Evolutionary conservation across 2,797 vertebrate genomes (phyloP).

Genomic region (Crocidura indochinensis): DNA sequence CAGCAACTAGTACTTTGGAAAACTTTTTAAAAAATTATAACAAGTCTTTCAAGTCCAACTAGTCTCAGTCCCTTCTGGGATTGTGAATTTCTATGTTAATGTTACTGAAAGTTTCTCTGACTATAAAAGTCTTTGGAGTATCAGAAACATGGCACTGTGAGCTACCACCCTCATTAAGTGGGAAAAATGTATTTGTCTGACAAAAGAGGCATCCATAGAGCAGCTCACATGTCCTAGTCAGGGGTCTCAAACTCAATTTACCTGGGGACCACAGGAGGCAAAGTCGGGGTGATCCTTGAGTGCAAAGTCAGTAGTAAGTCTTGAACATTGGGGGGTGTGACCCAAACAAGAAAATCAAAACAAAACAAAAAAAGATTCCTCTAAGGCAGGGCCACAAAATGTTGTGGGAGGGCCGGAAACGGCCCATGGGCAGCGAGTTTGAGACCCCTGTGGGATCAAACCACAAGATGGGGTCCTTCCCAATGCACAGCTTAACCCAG

Average conservation of each 20-base stretch:
- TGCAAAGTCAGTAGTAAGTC: too few relatives aligned
- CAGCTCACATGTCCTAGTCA: neutral
- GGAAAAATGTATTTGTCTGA: neutral
- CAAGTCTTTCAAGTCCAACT: neutral
- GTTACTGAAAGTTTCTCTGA: conserved; percentile 33
- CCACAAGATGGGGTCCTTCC: neutral
- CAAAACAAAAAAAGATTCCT: too few relatives aligned
- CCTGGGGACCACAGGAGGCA: too few relatives aligned
- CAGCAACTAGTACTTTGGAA: neutral
- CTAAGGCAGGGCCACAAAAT: too few relatives aligned
- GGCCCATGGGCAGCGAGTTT: too few relatives aligned
- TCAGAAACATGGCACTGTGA: neutral
- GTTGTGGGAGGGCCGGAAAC: too few relatives aligned
- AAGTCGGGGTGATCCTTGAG: too few relatives aligned
- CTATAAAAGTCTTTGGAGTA: neutral
- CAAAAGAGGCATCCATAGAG: neutral
- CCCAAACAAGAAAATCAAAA: too few relatives aligned
- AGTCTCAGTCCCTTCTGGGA: neutral
- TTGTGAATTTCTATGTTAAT: neutral
- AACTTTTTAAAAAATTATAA: neutral
- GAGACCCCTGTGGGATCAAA: neutral
- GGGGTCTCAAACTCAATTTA: too few relatives aligned
- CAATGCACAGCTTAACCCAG: neutral
- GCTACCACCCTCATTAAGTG: neutral
- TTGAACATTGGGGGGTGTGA: too few relatives aligned